Conservation (phyloP, 1,140 invertebrate species). For the Drosophila obscura region DNA sequence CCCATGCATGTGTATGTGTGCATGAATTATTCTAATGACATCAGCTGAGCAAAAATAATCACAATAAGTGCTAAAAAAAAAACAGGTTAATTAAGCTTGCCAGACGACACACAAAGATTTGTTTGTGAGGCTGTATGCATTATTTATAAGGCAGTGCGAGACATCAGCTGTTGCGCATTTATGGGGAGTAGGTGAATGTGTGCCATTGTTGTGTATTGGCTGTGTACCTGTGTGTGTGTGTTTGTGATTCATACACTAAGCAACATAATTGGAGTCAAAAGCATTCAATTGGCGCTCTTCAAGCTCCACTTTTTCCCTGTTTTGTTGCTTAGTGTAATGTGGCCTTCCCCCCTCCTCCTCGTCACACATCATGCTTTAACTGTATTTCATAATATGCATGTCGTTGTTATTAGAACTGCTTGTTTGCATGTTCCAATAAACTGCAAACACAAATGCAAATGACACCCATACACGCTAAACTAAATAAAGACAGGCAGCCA, state of each 20-base stretch:
- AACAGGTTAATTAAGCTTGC: conserved; percentile 61
- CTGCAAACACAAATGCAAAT: conserved; percentile 43
- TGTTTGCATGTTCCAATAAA: conserved; percentile 80
- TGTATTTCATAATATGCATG: conserved; percentile 74
- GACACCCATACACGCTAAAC: conserved; percentile 54
- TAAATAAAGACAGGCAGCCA: conserved; percentile 9
- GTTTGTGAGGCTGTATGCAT: conserved; percentile 4
- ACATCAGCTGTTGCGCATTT: conserved; percentile 75
- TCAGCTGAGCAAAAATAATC: conserved; percentile 73
- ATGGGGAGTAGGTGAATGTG: conserved; percentile 15
- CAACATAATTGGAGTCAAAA: conserved; percentile 7
- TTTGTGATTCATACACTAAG: conserved; percentile 30
- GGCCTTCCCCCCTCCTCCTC: background rate
- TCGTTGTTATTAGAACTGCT: conserved; percentile 70
- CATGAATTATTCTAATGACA: conserved; percentile 50
- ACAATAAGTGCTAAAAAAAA: conserved; percentile 23
- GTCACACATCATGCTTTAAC: background rate
- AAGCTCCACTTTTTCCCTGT: background rate
- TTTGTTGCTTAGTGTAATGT: conserved; percentile 34
- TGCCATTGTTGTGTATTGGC: conserved; percentile 6
- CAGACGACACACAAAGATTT: conserved; percentile 31
- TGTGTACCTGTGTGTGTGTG: conserved; percentile 6
- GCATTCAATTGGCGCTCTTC: background rate
- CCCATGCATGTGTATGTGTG: background rate
- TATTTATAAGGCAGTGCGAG: conserved; percentile 14